Conservation (phyloP, 1,140 invertebrate genomes). For the Hirudo medicinalis region DNA sequence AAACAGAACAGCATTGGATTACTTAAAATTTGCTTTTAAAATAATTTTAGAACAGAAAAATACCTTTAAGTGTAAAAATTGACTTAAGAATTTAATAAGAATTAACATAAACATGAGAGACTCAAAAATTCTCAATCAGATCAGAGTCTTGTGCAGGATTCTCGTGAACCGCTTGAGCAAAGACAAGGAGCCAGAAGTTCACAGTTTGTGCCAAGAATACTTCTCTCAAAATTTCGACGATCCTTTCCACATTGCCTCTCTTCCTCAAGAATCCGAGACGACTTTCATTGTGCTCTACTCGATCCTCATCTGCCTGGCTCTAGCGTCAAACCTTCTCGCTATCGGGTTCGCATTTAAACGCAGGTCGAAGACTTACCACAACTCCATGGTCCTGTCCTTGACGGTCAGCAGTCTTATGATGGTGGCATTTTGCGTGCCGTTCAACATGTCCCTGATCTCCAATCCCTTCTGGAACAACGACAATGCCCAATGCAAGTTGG, state of each 20-base stretch:
- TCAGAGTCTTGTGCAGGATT: background rate
- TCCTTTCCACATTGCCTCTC: background rate
- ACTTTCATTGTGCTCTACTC: background rate
- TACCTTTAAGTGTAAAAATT: background rate
- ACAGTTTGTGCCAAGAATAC: background rate
- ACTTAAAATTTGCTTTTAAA: background rate
- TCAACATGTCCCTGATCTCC: background rate
- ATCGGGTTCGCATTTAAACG: background rate
- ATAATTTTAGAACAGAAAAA: background rate
- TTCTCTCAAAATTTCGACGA: background rate
- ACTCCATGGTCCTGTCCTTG: background rate
- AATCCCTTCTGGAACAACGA: background rate
- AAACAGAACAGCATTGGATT: background rate
- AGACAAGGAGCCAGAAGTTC: background rate
- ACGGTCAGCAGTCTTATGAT: background rate
- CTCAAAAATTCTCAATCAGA: background rate
- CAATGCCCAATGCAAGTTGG: constrained; percentile 2
- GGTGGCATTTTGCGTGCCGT: background rate
- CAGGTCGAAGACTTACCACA: background rate
- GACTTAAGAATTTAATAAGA: too few species aligned
- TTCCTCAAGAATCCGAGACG: background rate
- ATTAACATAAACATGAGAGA: background rate
- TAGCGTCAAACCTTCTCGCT: background rate
- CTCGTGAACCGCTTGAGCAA: background rate
- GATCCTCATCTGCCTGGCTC: background rate